These are phyloP conservation scores for Clarias batrachus DNA, from an alignment of 2,113 vertebrate genomes.

Conservation along the genomic window DNA sequence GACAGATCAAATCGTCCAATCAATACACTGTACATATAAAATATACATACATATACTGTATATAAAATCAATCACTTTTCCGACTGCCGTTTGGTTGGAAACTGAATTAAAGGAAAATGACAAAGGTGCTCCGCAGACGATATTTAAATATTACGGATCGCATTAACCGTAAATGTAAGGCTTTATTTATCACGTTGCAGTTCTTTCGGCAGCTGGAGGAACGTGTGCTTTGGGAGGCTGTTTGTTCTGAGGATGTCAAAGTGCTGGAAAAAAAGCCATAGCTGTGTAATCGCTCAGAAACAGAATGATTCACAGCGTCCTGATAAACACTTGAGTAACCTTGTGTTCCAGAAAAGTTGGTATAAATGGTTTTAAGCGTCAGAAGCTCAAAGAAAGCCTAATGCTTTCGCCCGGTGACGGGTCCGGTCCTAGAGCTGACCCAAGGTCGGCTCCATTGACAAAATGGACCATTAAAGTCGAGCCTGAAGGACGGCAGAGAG, in stretches of 20 bases:
- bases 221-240: not conserved
- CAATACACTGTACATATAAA: too few relatives aligned
- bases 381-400: constrained; percentile 36
- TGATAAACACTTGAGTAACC: constrained; percentile 48
- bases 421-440: constrained; percentile 25
- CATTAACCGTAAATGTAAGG: not conserved
- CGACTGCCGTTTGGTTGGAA: not conserved
- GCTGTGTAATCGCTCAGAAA: constrained; percentile 11
- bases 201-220: not conserved
- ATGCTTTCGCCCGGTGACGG: constrained; percentile 29
- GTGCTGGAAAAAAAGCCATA: constrained; percentile 15
- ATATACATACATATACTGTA: too few relatives aligned
- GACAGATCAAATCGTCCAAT: too few relatives aligned
- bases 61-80: too few relatives aligned
- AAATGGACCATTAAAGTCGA: constrained; percentile 48
- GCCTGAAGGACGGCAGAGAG: constrained; percentile 29
- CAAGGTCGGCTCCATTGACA: constrained; percentile 46
- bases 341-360: constrained; percentile 37
- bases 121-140: not conserved
- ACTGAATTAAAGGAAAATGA: not conserved
- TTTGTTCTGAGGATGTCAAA: constrained; percentile 9
- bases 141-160: not conserved
- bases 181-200: not conserved
- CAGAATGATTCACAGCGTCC: constrained; percentile 24
- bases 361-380: constrained; percentile 44